Base-by-base conservation (phyloP, 2,888 invertebrate genomes). In the Drosophila subquinaria region DNA sequence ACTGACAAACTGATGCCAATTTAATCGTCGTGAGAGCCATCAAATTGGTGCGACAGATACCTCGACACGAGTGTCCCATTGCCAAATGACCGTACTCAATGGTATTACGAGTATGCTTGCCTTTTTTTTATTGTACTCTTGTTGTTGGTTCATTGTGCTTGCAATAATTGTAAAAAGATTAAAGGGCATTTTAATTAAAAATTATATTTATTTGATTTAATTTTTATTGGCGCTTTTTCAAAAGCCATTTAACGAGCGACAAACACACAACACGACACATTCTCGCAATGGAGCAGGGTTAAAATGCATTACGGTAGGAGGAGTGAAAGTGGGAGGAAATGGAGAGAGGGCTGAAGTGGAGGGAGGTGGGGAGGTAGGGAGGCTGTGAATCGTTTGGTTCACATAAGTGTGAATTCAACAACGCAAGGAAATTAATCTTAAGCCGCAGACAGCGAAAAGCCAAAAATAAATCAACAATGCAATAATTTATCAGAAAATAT, bases 371-470 rank as follows among this genome's bases (percentile, higher is more conserved):
- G 1, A 6, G 45, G 4, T 33, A 27, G 40, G n/a, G 13, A 10
- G 30, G 17, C 0, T 30, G 53, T 10, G 38, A 42, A n/a, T 36
- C 20, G 35, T 36, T 36, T 35, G 40, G 40, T 35, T 42, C 74
- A 61, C 69, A 78, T 70, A 82, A 87, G 84, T 85, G 84, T 82
- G 85, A 84, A 82, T 84, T 81, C 81, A 83, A 79, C 76, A 79
- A 79, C 87, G 77, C 85, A 89, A 90, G 86, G 82, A 90, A 90
- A 90, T 90, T 89, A 90, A 90, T 90, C 90, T 89, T 82, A 84
- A 90, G 90, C 89, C 86, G 90, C 90, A 89, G 90, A 90, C 90
- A 86, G 89, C 82, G 87, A 86, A 89, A 89, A 90, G 87, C 87
- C 87, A 86, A 88, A 89, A 89, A 88, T 88, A 88, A 88, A 88